Evolutionary conservation across 2,888 invertebrate species (phyloP).

Genomic region (Chydorus sphaericus): DNA sequence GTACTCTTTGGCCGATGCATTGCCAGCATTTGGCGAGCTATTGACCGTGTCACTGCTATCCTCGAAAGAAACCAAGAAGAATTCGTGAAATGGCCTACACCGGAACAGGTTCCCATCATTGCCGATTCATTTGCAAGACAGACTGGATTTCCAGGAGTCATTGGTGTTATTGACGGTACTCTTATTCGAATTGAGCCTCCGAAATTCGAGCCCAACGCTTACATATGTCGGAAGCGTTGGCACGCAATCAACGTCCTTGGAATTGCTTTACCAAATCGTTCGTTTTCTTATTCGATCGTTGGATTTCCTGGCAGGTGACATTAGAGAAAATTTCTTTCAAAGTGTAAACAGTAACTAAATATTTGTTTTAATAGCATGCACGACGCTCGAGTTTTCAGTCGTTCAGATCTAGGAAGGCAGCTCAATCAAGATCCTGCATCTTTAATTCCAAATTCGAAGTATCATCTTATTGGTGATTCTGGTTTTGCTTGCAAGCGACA

Average conservation of each 20-base stretch:
- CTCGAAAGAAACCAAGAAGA: background rate
- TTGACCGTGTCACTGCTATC: background rate
- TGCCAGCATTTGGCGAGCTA: background rate
- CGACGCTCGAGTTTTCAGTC: background rate
- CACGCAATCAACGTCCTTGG: slow-evolving; percentile 1
- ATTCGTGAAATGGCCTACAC: slow-evolving; percentile 2
- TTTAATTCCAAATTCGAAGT: background rate
- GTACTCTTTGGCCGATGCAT: background rate
- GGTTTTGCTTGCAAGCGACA: background rate
- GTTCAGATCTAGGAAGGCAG: background rate
- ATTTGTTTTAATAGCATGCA: too few species aligned
- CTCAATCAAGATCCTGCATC: background rate
- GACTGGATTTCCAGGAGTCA: slow-evolving; percentile 3
- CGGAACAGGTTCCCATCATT: background rate
- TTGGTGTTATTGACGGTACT: slow-evolving; percentile 4
- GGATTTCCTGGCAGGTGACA: slow-evolving; percentile 11
- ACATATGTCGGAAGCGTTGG: background rate
- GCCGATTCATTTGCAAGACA: background rate
- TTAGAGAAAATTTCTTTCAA: too few species aligned
- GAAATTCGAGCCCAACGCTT: background rate
- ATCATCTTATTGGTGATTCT: slow-evolving; percentile 4
- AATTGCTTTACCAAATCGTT: background rate
- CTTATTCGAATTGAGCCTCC: background rate
- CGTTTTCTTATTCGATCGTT: slow-evolving; percentile 3
- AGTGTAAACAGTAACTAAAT: too few species aligned